Evolutionary conservation across 2,113 vertebrate species (phyloP).

Genomic region (Ciconia boyciana): DNA sequence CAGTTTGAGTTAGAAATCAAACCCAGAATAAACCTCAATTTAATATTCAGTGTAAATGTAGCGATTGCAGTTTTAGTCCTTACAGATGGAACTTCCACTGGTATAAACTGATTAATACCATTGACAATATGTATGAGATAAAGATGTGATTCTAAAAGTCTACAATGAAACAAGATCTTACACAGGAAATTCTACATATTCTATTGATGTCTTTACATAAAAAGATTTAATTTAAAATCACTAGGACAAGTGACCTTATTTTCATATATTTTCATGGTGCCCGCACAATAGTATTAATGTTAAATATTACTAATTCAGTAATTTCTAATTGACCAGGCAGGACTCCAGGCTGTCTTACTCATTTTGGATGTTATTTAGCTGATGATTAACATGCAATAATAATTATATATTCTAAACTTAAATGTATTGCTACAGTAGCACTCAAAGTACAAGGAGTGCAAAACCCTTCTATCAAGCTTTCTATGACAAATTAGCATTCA

Average conservation of each 20-base stretch:
- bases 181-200: neutral
- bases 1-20: neutral
- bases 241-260: neutral
- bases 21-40: neutral
- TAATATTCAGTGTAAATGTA: neutral
- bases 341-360: neutral
- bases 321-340: neutral
- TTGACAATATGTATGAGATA: neutral
- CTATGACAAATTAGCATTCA: conserved; percentile 69
- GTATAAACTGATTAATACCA: neutral
- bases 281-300: neutral
- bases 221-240: neutral
- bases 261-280: neutral
- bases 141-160: neutral
- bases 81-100: neutral
- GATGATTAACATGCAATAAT: neutral
- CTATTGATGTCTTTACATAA: neutral
- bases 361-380: neutral
- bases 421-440: neutral
- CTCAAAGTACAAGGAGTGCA: neutral
- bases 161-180: neutral
- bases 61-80: neutral
- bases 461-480: conserved; percentile 5
- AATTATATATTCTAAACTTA: neutral
- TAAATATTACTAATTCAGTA: neutral